These are phyloP conservation scores for Echinometra lucunter DNA, from an alignment of 53 echinoderm and acorn worm species.

Conservation along the genomic window DNA sequence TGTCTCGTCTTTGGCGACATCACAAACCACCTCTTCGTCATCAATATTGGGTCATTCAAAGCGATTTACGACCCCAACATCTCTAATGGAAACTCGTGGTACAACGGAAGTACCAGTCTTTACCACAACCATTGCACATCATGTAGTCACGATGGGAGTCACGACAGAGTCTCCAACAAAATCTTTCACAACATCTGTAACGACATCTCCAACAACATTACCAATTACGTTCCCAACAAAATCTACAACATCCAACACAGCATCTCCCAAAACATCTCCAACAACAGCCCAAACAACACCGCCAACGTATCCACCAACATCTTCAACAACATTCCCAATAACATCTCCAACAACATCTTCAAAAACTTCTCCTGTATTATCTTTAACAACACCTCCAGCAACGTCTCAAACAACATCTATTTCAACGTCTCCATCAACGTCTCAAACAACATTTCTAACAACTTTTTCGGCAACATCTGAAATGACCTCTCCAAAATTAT, in stretches of 20 bases:
- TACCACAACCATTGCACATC: neutral
- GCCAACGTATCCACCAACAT: neutral
- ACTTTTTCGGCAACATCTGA: neutral
- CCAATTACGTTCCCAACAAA: neutral
- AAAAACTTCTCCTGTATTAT: neutral
- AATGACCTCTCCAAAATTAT: neutral
- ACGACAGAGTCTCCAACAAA: neutral
- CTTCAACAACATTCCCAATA: neutral
- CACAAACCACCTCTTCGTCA: neutral
- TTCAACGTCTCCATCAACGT: neutral
- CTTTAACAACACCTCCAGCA: neutral
- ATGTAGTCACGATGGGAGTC: neutral
- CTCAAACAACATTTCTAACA: neutral
- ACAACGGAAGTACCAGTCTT: neutral
- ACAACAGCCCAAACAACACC: neutral
- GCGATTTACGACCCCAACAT: neutral
- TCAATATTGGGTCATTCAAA: neutral
- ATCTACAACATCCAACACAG: neutral
- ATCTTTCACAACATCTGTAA: neutral
- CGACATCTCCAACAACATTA: neutral
- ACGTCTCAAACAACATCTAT: neutral
- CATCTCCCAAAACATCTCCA: neutral
- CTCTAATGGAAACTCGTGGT: too few relatives aligned
- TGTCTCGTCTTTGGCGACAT: neutral
- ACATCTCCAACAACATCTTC: neutral